Evolutionary conservation across 2,113 vertebrate species (phyloP).

Genomic region (Dolichotis patagonum): DNA sequence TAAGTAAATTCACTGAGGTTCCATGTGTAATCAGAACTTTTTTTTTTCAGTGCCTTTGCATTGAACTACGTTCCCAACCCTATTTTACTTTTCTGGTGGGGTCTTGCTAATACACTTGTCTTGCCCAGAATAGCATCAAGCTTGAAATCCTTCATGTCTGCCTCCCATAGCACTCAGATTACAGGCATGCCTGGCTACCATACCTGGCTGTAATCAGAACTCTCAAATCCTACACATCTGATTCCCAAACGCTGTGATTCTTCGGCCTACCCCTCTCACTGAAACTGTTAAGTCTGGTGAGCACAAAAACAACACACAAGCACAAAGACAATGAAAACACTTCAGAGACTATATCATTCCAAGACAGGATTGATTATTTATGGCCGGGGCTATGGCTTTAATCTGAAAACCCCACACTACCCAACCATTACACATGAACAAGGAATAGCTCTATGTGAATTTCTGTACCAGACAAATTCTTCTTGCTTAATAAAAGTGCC

Average conservation of each 20-base stretch:
- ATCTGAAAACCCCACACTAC: constrained; percentile 49
- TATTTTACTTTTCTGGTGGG: background rate
- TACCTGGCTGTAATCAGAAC: background rate
- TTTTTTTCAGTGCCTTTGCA: background rate
- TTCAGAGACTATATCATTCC: background rate
- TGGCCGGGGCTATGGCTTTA: background rate
- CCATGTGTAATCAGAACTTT: background rate
- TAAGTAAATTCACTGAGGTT: background rate
- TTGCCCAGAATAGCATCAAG: background rate
- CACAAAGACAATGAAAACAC: background rate
- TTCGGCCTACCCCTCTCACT: background rate
- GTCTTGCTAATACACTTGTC: background rate
- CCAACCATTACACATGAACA: constrained; percentile 55
- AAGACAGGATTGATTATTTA: background rate
- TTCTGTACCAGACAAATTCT: constrained; percentile 81
- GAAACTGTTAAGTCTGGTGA: background rate
- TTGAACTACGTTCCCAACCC: background rate
- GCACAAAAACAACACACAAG: background rate
- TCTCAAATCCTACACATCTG: background rate
- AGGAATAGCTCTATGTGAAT: constrained; percentile 74
- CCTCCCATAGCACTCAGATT: background rate
- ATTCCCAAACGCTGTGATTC: background rate
- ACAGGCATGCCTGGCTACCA: background rate
- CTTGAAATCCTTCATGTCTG: background rate
- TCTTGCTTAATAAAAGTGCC: constrained; percentile 84